Base-by-base conservation (phyloP, 2,888 invertebrate species). In the Gari tellinella region DNA sequence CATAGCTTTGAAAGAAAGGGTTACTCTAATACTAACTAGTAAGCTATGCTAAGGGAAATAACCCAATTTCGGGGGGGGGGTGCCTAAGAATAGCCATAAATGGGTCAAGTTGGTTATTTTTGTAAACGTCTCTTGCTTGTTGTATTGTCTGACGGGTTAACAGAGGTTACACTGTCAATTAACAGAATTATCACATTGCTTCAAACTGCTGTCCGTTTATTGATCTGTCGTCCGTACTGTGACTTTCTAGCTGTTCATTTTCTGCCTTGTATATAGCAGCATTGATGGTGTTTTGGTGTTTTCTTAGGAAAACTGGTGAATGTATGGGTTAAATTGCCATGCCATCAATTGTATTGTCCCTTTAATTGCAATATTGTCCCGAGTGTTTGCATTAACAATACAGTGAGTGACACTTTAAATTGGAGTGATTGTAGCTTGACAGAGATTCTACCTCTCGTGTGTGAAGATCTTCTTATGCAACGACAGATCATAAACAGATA, bases 401-500 rank as follows among this genome's bases (percentile, higher is more conserved):
- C 41, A 40, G 49, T 23, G 43, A 21, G 12, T 21, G n/a, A 31
- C 31, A 31, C 31, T 10, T 31, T 49, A 38, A 65, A 40, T 56
- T 41, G 23, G 25, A 15, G 10, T 43, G 41, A 51, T 65, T 65
- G 48, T 57, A 41, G 26, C 5, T 7, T 31, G 31, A 31, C 31
- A 31, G 4, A 31, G 31, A 10, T 7, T 31, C 31, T 31, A 7
- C 31, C 4, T 31, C n/a, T 31, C 10, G 31, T 31, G 31, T 31
- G 31, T 31, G 31, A 31, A 31, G 31, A 31, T 10, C 4, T 31
- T 31, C 31, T 31, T 31, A 31, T 31, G 10, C 10, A 31, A 31
- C 10, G 31, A 7, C 31, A 31, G 41, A 43, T 52, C 40, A 45
- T 68, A 68, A 62, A 68, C 56, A 48, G 57, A 68, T 68, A 62